Evolutionary conservation across 2,113 vertebrate genomes (phyloP), one percentile per base, ranked within the genome.

Genomic region (Eudyptes chrysolophus): DNA sequence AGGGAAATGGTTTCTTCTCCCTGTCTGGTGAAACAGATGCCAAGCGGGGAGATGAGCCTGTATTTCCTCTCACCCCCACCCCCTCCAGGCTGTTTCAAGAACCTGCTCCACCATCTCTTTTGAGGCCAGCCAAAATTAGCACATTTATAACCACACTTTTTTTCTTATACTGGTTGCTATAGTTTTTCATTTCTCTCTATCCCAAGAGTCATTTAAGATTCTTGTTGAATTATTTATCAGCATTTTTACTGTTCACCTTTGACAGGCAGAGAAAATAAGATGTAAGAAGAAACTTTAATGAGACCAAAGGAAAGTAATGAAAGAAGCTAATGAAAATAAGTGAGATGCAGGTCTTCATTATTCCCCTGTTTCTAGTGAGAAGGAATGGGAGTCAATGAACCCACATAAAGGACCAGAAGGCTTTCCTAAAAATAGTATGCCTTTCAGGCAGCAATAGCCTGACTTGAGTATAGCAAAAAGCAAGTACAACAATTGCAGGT

Each of bases 181-280:
- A 93, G 91, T 66, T 95, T 95, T 96, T 64, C 54, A 89, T 92
- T 89, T 89, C 80, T 93, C 89, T 96, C 75, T 77, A 95, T 80
- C 84, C 61, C 92, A 92, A 86, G 88, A 64, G 52, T 76, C 84
- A 96, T 80, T 90, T 78, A 62, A 71, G 61, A 74, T 42, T 80
- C 95, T 76, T 83, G 21, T 48, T 94, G 85, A 92, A 94, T 94
- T 97, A 95, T 97, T 96, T 97, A 97, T 89, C 38, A 46, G 77
- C 34, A 71, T 91, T 96, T 96, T 96, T 86, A 95, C 87, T 82
- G 78, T 61, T 97, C 96, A 94, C 76, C 84, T 95, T 93, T 95
- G 96, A 96, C 84, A 96, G 93, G 94, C 70, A 95, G 61, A 92
- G 69, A 97, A 97, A 95, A 94, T 78, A 95, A 84, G 86, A 96